Evolutionary conservation across 2,888 invertebrate species (phyloP).

Genomic region (Melanophora roralis): DNA sequence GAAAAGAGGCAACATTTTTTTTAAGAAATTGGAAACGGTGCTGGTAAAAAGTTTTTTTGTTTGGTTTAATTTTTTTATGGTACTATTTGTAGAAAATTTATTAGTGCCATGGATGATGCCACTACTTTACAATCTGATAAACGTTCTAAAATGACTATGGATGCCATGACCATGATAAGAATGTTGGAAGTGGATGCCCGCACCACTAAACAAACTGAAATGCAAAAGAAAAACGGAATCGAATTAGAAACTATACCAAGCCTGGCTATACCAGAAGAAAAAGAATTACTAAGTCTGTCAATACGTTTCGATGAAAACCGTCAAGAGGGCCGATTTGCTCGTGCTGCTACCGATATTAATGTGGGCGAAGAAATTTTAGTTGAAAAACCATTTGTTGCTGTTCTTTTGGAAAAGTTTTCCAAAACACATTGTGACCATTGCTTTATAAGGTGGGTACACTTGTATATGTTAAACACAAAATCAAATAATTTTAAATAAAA

Average conservation of each 20-base stretch:
- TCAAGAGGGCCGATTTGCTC: conserved; percentile 84
- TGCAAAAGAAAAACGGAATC: conserved; percentile 65
- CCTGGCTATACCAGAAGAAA: conserved; percentile 67
- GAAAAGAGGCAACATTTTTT: no score
- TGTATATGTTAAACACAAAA: background rate
- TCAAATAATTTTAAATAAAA: background rate
- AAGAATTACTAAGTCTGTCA: conserved; percentile 79
- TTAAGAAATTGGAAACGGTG: no score
- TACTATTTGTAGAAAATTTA: conserved; percentile 79
- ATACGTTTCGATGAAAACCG: conserved; percentile 82
- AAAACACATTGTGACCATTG: conserved; percentile 86
- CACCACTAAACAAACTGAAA: conserved; percentile 73
- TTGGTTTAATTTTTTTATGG: no score
- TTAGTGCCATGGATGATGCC: conserved; percentile 83
- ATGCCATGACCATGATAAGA: conserved; percentile 84
- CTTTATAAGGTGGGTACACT: conserved; percentile 79
- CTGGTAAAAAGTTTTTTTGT: no score
- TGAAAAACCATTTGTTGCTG: conserved; percentile 85
- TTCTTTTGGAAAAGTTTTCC: conserved; percentile 83
- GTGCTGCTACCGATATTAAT: conserved; percentile 83
- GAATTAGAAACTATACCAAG: conserved; percentile 29
- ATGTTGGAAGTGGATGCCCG: conserved; percentile 82
- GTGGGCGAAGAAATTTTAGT: conserved; percentile 85
- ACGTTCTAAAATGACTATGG: conserved; percentile 81
- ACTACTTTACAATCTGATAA: conserved; percentile 80